Conservation (phyloP, 2,797 vertebrate species). For the Hozukius guyotensis region DNA sequence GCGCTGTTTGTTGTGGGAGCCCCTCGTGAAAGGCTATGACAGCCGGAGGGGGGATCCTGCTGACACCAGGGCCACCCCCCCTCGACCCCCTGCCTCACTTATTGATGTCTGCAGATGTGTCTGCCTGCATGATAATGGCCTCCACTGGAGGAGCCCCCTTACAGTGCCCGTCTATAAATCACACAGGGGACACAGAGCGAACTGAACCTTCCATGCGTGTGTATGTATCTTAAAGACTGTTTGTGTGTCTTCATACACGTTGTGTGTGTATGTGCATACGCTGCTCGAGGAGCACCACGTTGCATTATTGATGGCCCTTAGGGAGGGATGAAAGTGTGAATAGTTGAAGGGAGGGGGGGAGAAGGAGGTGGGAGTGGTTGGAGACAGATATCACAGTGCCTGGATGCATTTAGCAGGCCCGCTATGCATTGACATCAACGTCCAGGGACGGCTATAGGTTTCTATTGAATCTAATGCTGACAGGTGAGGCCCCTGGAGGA, state of each 20-base stretch:
- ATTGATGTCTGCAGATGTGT: conserved; percentile 82
- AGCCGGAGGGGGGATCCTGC: conserved; percentile 56
- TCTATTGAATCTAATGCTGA: conserved; percentile 36
- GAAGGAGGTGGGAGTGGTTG: conserved; percentile 19
- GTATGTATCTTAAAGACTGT: conserved; percentile 29
- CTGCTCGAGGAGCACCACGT: conserved; percentile 50
- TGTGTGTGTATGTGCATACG: conserved; percentile 11
- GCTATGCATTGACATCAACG: conserved; percentile 23
- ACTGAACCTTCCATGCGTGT: conserved; percentile 16
- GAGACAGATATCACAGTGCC: conserved; percentile 37
- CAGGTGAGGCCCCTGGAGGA: conserved; percentile 48
- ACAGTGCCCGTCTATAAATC: conserved; percentile 72
- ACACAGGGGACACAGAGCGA: conserved; percentile 43
- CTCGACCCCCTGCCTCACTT: conserved; percentile 54
- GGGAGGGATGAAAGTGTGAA: conserved; percentile 77
- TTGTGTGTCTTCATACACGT: conserved; percentile 27
- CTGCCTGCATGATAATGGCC: conserved; percentile 77
- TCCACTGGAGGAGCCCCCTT: conserved; percentile 56
- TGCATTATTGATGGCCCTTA: conserved; percentile 81
- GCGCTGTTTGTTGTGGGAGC: conserved; percentile 57
- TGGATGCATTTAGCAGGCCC: conserved; percentile 39
- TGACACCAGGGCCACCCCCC: conserved; percentile 60
- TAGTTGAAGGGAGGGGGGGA: conserved; percentile 31
- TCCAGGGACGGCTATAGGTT: conserved; percentile 27
- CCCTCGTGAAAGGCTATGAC: conserved; percentile 59